Base-by-base conservation (phyloP, 1,140 invertebrate genomes). In the Rhopalosiphum padi region DNA sequence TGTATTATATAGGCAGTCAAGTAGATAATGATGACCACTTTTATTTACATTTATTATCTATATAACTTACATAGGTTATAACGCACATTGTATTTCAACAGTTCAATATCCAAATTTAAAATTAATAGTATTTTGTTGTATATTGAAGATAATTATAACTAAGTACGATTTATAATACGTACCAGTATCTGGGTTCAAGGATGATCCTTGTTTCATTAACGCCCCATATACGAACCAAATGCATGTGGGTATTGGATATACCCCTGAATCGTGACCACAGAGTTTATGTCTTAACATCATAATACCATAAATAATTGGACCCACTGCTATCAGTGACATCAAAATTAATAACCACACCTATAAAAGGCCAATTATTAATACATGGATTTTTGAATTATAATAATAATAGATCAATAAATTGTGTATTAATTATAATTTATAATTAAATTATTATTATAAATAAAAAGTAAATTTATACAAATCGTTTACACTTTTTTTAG, bases 191-290 rank as follows among this genome's bases (percentile, higher is more conserved):
- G 98, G 97, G 77, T 96, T 96, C n/a, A 98, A 95, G 1, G 96
- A 97, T 43, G 97, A 97, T 51, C 98, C 98, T 95, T 98, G 98
- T 94, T 98, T 98, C 95, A 98, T 96, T n/a, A 98, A 96, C 25
- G 98, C 97, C 30, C 97, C 97, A 95, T 98, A 98, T 4, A 98
- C 97, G 94, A 98, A 98, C 98, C 98, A 98, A 86, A 97, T 95
- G 94, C 97, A 98, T 15, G 97, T 96, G 15, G 96, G 95, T 37
- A 98, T 94, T 0, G 96, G 95, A 94, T 97, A 97, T 8, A 96
- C 95, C 51, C 95, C 95, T 83, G 96, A 96, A 3, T 96, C 94
- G 3, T 86, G 91, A 25, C 96, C 94, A 83, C 93, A 94, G 15
- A 95, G 91, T 68, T 94, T 94, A 35, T 94, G 95, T 94, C 97